These are phyloP conservation scores for Ptychobarbus kaznakovi DNA, from an alignment of 2,797 vertebrate genomes.

Conservation along the genomic window DNA sequence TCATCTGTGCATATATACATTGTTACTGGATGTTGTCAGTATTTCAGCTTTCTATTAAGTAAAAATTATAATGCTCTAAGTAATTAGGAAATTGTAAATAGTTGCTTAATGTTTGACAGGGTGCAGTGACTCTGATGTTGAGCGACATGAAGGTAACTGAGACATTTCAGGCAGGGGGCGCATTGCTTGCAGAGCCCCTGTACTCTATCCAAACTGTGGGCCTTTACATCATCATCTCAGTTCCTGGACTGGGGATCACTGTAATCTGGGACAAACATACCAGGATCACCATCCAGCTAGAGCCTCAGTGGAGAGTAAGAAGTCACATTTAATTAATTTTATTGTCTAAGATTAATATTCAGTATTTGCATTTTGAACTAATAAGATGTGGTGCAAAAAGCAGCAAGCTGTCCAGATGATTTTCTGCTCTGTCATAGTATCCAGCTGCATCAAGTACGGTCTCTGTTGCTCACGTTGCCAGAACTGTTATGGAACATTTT, in stretches of 20 bases:
- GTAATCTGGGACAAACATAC: conserved; percentile 83
- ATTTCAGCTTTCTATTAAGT: neutral
- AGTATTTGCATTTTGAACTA: neutral
- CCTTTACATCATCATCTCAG: conserved; percentile 74
- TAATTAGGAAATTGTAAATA: neutral
- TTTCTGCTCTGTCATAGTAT: neutral
- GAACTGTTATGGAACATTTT: neutral
- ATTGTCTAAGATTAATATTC: conserved; percentile 21
- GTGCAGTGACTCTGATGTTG: conserved; percentile 67
- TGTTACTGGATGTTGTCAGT: neutral
- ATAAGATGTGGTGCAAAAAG: neutral
- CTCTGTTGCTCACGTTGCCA: neutral
- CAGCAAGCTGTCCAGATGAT: neutral
- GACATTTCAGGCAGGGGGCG: conserved; percentile 33
- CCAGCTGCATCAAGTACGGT: neutral
- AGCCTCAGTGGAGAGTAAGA: conserved; percentile 69
- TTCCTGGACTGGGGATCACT: conserved; percentile 69
- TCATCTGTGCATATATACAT: neutral
- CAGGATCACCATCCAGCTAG: conserved; percentile 69
- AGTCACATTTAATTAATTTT: neutral
- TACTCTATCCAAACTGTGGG: conserved; percentile 74
- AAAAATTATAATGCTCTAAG: neutral
- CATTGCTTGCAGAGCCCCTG: conserved; percentile 39
- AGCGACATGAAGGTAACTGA: conserved; percentile 73
- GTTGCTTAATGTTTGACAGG: conserved; percentile 59